A percentile compares a stretch with the other conserved stretches of the same genome.
phyloP scores from a whole-genome alignment of 2,888 invertebrate species.

The Papilio elwesi region DNA sequence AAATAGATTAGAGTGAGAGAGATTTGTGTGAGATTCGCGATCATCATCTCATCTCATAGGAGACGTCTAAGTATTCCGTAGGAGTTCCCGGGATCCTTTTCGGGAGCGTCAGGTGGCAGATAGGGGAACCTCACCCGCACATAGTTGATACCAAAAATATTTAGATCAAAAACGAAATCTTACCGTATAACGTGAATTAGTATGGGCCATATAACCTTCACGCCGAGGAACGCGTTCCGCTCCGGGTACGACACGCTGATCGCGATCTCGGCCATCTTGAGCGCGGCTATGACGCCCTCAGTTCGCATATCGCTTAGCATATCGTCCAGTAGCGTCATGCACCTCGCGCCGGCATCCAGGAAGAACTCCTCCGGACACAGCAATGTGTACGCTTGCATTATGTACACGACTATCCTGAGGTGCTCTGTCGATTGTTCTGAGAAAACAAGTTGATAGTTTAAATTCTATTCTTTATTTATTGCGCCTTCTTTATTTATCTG shows the following conservation, averaged over 20 bases:
- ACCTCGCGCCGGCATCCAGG: conserved; percentile 87
- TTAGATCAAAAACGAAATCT: conserved; percentile 50
- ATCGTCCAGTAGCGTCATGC: conserved; percentile 88
- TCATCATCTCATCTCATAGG: no score
- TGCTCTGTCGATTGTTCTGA: conserved; percentile 93
- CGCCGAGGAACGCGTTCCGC: conserved; percentile 88
- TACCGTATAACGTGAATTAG: conserved; percentile 72
- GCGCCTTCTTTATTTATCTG: no score
- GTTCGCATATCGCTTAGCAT: conserved; percentile 90
- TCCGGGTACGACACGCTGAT: conserved; percentile 89
- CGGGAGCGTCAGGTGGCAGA: no score
- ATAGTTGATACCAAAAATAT: no score
- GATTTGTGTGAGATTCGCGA: no score
- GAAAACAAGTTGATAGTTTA: conserved; percentile 44
- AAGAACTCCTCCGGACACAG: conserved; percentile 92
- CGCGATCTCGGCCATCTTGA: conserved; percentile 87
- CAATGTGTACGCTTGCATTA: conserved; percentile 92
- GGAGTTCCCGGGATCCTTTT: no score
- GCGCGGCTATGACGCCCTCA: conserved; percentile 85
- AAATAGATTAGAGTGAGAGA: no score
- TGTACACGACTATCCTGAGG: conserved; percentile 89
- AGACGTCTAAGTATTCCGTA: no score
- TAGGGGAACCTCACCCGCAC: no score
- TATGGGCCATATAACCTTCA: conserved; percentile 79
- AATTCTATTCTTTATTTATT: no score